Base-by-base conservation (phyloP, 2,113 vertebrate genomes). In the Brachyhypopomus occidentalis region DNA sequence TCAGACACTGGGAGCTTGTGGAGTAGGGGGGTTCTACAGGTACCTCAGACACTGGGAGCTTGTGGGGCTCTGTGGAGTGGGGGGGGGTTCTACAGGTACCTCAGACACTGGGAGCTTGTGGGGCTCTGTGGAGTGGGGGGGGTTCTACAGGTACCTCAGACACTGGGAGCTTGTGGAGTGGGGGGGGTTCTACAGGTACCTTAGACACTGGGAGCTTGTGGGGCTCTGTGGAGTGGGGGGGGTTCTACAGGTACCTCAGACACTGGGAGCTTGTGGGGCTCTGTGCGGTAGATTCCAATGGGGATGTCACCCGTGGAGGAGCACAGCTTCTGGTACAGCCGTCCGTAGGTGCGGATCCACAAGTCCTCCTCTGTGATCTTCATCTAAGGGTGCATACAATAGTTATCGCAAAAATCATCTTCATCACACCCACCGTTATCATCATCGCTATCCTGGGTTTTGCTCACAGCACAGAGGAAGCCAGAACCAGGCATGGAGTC, bases 401-500 rank as follows among this genome's bases (percentile, higher is more conserved):
- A 2, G 17, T 3, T 34, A 70, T 19, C 17, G 41, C 58, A 6
- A 60, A 23, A 11, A 52, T 22, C 20, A 8, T 4, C 2, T 12
- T 45, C 6, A 59, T 59, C 17, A 60, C 27, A 2, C 5, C 19
- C 11, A 30, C 71, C 19, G 25, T 72, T 23, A 38, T 72, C 8
- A 34, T 58, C 72, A 72, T 72, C 22, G 45, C 59, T 5, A 59
- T 23, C n/a, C 64, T 69, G 64, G 64, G n/a, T 67, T 9, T 30
- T 67, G 91, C 94, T 94, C 81, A 95, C 94, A 30, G 93, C 93
- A 79, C 94, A 95, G 59, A 95, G 91, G 84, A 94, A 95, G 23
- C 94, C 94, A 16, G 94, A 95, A 59, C 94, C 94, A 0, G 94
- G 94, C 93, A 94, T 94, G 71, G 94, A 94, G 87, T 95, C 94